Evolutionary conservation across 1,140 invertebrate species (phyloP).

Genomic region (Acromyrmex echinatior): DNA sequence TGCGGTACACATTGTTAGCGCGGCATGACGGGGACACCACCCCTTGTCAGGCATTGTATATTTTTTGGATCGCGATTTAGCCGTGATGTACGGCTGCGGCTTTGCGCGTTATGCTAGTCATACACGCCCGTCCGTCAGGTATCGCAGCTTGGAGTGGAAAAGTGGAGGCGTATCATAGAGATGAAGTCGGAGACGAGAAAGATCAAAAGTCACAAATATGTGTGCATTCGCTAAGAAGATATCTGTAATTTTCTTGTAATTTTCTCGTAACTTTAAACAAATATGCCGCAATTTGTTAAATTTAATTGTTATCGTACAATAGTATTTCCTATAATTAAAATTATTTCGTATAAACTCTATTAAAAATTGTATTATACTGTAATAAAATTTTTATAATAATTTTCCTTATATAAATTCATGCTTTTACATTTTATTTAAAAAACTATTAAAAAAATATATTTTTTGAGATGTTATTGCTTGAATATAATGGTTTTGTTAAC

Average conservation of each 20-base stretch:
- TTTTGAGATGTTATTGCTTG: background rate
- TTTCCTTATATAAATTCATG: background rate
- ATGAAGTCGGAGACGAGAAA: background rate
- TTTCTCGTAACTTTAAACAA: background rate
- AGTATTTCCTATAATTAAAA: background rate
- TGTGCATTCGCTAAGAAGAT: background rate
- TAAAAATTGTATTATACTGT: background rate
- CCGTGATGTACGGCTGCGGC: slow-evolving; percentile 85
- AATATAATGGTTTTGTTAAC: background rate
- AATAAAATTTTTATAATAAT: too few relatives aligned
- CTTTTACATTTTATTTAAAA: background rate
- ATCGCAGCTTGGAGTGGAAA: slow-evolving; percentile 66
- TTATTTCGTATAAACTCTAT: background rate
- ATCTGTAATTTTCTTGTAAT: background rate
- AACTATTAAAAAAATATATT: background rate
- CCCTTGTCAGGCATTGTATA: slow-evolving; percentile 85
- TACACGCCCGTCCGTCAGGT: slow-evolving; percentile 77
- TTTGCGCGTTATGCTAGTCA: slow-evolving; percentile 81
- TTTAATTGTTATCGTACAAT: background rate
- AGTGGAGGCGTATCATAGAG: slow-evolving; percentile 23
- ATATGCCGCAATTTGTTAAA: background rate
- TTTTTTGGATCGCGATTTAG: slow-evolving; percentile 87
- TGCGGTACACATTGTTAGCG: slow-evolving; percentile 83
- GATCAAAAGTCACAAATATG: background rate
- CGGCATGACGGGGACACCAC: slow-evolving; percentile 75